Percentiles rank a stretch among this genome's conserved stretches.
Evolutionary conservation across 2,888 invertebrate species (phyloP).

Genomic region (Zhengitettix transpicula): DNA sequence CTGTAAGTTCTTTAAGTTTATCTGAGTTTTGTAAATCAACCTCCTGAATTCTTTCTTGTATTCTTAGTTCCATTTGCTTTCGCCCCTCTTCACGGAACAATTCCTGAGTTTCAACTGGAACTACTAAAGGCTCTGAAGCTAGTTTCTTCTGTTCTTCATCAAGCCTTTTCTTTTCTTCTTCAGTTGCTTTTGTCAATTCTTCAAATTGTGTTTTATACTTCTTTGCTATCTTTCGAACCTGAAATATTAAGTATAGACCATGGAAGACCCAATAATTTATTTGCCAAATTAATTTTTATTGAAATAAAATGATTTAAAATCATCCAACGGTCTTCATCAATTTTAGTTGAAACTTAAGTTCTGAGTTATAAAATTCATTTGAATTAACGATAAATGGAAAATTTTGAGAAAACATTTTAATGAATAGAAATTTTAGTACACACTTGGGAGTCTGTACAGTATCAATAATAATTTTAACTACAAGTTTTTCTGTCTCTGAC

Average conservation of each 20-base stretch:
- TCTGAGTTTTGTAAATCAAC: conserved; percentile 29
- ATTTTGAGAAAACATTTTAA: no score
- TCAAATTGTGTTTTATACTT: conserved; percentile 80
- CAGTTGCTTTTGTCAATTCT: conserved; percentile 49
- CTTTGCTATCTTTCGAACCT: conserved; percentile 76
- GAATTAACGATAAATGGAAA: no score
- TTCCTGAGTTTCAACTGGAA: conserved; percentile 25
- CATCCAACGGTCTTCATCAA: no score
- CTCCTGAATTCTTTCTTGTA: conserved; percentile 17
- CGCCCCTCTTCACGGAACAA: conserved; percentile 31
- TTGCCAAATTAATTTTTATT: no score
- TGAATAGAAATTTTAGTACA: no score
- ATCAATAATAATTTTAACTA: no score
- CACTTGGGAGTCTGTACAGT: no score
- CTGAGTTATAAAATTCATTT: no score
- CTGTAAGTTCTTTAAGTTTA: conserved; percentile 28
- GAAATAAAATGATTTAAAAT: no score
- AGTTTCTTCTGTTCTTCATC: conserved; percentile 19
- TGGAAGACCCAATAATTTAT: no score
- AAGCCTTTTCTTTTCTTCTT: conserved; percentile 41
- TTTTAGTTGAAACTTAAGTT: no score
- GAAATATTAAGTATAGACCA: conserved; percentile 20
- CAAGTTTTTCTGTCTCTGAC: no score
- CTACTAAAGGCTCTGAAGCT: neutral
- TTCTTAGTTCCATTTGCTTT: conserved; percentile 25